Evolutionary conservation across 2,113 vertebrate genomes (phyloP), one percentile per base, ranked within the genome.

Genomic region (Centropristis striata): DNA sequence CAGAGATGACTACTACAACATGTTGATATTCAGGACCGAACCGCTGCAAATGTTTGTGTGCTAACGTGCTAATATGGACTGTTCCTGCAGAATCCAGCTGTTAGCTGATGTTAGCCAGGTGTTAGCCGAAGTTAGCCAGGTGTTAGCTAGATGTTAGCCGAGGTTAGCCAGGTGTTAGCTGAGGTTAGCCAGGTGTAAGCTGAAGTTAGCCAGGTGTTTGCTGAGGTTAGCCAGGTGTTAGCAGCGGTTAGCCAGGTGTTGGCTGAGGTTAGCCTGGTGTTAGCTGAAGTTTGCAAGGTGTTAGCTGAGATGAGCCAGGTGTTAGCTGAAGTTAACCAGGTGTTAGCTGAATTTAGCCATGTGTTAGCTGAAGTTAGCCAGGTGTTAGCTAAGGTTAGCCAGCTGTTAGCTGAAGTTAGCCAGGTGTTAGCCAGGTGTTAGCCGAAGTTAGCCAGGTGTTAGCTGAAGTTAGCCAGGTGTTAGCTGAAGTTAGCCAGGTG

Each of bases 1-100:
- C 86, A 90, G 47, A 81, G 75, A 87, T 90, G 75, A 80, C 4
- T 18, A 28, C 21, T 72, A n/a, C n/a, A 70, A 46, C 68, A 55
- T 23, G 41, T 12, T 37, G 39, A 46, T 32, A 25, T 2, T 66
- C 9, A 39, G 10, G 37, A 21, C 14, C 23, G 16, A 42, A n/a
- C n/a, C n/a, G n/a, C n/a, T n/a, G n/a, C n/a, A n/a, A n/a, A n/a
- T n/a, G n/a, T n/a, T n/a, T n/a, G n/a, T 27, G 27, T 71, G 54
- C 41, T 7, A n/a, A 46, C 6, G 5, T 51, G 41, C 42, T 49
- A 39, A 39, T 16, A 8, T 49, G 18, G 63, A 21, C 18, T 23
- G 28, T 65, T 46, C 16, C 18, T 36, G 46, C n/a, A 36, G 15
- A 32, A 32, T 32, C 32, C 32, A 32, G 32, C 4, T 32, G 32